Evolutionary conservation across 2,888 invertebrate genomes (phyloP), one percentile per base, ranked within the genome.

Genomic region (Phania funesta): DNA sequence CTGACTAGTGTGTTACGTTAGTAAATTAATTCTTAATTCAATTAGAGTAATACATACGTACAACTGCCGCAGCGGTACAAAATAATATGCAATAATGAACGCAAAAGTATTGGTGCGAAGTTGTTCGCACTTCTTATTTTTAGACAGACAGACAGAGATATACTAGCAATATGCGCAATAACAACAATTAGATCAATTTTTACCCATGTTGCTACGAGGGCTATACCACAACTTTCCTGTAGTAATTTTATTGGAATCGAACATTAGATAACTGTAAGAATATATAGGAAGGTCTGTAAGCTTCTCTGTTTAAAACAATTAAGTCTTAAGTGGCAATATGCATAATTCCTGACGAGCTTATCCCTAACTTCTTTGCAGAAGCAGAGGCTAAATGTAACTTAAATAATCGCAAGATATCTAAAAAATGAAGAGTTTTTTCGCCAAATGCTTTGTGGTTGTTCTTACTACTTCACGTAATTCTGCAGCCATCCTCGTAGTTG

Each of bases 21-120:
- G 56, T 58, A 65, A 70, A 60, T 16, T 76, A 56, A 81, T 81
- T 81, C 81, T 81, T 74, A 58, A 74, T 68, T 77, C 77, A 74
- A 81, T 77, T 77, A 77, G 68, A 74, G 9, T 41, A 52, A 68
- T 13, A 65, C 56, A 38, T 48, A 50, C 13, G 9, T 32, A 64
- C 1, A 16, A 44, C 13, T 26, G 29, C 62, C 7, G 6, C 48
- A n/a, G 13, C 18, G 18, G 6, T 3, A 18, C 24, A 3, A 38
- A 16, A 35, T 18, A 44, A 20, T 18, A 29, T 29, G 44, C 22
- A 67, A 50, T 60, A 67, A 65, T 75, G 65, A 76, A 81, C 76
- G 71, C 76, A 62, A 67, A 81, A 77, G 81, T 77, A 54, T 77
- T 77, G 56, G 67, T 81, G 48, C 64, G 68, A 38, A 44, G 16